These are phyloP conservation scores for Rhadinocentrus ornatus DNA, from an alignment of 2,797 vertebrate genomes.

Conservation along the genomic window DNA sequence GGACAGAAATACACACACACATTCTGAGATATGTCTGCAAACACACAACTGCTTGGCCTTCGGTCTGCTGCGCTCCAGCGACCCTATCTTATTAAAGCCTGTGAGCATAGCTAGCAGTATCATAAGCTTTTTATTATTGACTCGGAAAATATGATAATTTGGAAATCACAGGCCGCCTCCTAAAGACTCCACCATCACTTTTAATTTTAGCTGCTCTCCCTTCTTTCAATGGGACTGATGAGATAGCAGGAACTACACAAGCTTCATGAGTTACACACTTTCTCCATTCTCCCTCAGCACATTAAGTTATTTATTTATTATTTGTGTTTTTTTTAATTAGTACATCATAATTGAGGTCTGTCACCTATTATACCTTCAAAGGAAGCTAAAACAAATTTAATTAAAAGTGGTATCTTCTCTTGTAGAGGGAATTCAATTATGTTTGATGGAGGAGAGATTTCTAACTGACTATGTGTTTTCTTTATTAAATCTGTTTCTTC, in stretches of 20 bases:
- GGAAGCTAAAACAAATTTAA: conserved; percentile 85
- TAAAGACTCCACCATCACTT: conserved; percentile 83
- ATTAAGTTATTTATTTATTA: conserved; percentile 72
- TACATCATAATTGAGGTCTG: conserved; percentile 85
- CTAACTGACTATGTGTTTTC: conserved; percentile 80
- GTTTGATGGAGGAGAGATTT: conserved; percentile 83
- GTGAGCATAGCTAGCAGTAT: conserved; percentile 84
- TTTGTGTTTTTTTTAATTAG: conserved; percentile 82
- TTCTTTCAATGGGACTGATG: conserved; percentile 81
- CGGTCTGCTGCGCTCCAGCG: conserved; percentile 78
- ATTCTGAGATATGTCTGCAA: conserved; percentile 40
- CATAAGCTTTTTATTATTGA: conserved; percentile 88
- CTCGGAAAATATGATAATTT: conserved; percentile 88
- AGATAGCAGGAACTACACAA: conserved; percentile 80
- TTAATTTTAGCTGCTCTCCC: conserved; percentile 81
- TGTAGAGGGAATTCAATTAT: conserved; percentile 82
- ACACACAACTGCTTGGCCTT: conserved; percentile 63
- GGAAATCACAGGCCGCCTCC: conserved; percentile 84
- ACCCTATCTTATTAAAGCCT: conserved; percentile 86
- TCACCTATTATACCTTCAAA: conserved; percentile 83
- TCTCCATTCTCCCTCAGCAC: conserved; percentile 38
- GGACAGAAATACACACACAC: conserved; percentile 44
- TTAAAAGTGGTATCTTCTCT: conserved; percentile 84
- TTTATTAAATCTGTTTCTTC: conserved; percentile 76
- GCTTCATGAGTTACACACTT: conserved; percentile 64